A percentile compares a stretch with the other conserved stretches of the same genome.
Conservation (phyloP, 2,797 vertebrate species). For the Lagorchestes hirsutus region DNA sequence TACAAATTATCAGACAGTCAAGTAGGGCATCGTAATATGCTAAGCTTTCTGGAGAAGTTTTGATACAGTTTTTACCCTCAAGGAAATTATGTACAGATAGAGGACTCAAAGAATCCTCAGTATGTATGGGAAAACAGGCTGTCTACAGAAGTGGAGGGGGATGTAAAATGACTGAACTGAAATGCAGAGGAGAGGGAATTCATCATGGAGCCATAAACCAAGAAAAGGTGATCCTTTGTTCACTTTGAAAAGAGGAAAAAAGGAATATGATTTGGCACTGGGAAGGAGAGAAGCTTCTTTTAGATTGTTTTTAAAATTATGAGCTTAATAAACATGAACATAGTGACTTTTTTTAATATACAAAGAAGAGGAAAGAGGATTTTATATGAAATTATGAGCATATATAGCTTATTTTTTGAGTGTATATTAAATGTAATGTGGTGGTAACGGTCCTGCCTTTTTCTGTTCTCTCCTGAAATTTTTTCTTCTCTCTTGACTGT, state of each 20-base stretch:
- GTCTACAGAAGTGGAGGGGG: not conserved
- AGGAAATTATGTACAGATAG: not conserved
- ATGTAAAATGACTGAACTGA: conserved; percentile 12
- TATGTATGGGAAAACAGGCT: not conserved
- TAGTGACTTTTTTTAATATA: not conserved
- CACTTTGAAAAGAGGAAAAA: not conserved
- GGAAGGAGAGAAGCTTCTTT: not conserved
- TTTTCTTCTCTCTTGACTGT: not conserved
- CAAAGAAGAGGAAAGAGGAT: not conserved
- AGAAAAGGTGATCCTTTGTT: not conserved
- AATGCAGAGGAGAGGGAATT: not conserved
- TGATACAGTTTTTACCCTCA: not conserved
- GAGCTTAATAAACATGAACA: not conserved
- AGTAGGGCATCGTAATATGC: not conserved
- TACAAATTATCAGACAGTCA: not conserved
- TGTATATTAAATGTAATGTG: not conserved
- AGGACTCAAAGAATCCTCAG: conserved; percentile 26
- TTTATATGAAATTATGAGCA: not conserved
- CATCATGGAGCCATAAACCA: not conserved
- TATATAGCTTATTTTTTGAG: not conserved
- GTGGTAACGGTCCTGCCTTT: not conserved
- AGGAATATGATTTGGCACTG: not conserved
- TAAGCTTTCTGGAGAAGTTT: conserved; percentile 6
- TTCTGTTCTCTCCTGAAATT: not conserved
- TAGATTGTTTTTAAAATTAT: not conserved